Base-by-base conservation (phyloP, 2,113 vertebrate genomes). In the Orthonyx spaldingii region DNA sequence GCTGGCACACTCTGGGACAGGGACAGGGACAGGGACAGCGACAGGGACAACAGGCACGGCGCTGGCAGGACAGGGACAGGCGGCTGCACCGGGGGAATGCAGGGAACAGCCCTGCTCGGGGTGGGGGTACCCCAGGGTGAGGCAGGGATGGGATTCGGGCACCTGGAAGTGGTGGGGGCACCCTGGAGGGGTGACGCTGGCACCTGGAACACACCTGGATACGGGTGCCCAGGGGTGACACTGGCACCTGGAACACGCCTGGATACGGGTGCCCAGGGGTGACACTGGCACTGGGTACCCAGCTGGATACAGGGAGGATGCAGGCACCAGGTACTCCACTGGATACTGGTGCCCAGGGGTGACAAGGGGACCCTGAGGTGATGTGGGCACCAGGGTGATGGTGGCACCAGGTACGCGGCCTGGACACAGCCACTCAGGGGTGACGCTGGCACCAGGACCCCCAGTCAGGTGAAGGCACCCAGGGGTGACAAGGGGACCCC, bases 301-400 rank as follows among this genome's bases (percentile, higher is more conserved):
- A 5, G 11, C 11, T 9, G 32, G 47, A 35, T 9, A 7, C 2
- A 9, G 74, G 23, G 60, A 5, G 30, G 37, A 20, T 10, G 60
- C 37, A 3, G 39, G 60, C 8, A 41, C 11, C 26, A 6, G 55
- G 2, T 14, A 26, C 26, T 2, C 71, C 22, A 33, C 33, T 10
- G 72, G 56, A 24, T 3, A 4, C 26, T n/a, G 41, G 41, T 42
- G 14, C 41, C 41, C 41, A 23, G 55, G 20, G 33, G 5, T 32
- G 11, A 8, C n/a, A n/a, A n/a, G n/a, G n/a, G n/a, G n/a, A 4
- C 14, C 15, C 27, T 0, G 6, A 9, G 33, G 19, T n/a, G 70
- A 52, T 12, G 26, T 1, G 13, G 16, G 24, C 13, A 56, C 50
- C 27, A 4, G 28, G 41, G 20, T 32, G 61, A 32, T 6, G 39